phyloP scores from a whole-genome alignment of 2,797 vertebrate species.

The Muraenolepis orangiensis region DNA sequence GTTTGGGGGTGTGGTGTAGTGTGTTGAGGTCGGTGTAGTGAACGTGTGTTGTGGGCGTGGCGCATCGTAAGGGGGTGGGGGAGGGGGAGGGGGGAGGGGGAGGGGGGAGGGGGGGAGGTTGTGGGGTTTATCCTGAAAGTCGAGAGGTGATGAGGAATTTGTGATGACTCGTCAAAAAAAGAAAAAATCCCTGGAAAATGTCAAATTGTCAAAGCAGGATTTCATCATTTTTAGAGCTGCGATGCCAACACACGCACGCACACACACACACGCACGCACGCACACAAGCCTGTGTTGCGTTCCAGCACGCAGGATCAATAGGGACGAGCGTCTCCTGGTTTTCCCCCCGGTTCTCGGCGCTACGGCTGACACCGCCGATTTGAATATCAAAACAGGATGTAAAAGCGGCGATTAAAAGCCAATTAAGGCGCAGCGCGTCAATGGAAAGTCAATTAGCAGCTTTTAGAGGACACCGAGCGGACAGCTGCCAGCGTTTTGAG shows the following conservation, averaged over 20 bases:
- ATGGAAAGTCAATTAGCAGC: slow-evolving; percentile 68
- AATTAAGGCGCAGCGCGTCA: slow-evolving; percentile 62
- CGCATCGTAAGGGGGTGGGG: neutral
- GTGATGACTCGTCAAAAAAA: slow-evolving; percentile 3
- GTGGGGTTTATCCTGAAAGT: neutral
- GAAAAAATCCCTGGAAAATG: slow-evolving; percentile 13
- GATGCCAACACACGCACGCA: neutral
- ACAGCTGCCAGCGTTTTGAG: slow-evolving; percentile 53
- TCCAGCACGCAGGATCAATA: slow-evolving; percentile 37
- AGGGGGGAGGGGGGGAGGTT: too few species aligned
- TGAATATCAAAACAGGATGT: slow-evolving; percentile 76
- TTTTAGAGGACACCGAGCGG: slow-evolving; percentile 46
- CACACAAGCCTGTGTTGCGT: slow-evolving; percentile 8
- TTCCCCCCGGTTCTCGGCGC: slow-evolving; percentile 38
- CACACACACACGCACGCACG: slow-evolving; percentile 1
- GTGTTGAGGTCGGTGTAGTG: neutral
- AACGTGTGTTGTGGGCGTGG: neutral
- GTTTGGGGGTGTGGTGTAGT: neutral
- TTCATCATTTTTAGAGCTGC: slow-evolving; percentile 7
- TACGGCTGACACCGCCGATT: slow-evolving; percentile 63
- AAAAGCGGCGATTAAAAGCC: slow-evolving; percentile 76
- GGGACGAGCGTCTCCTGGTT: slow-evolving; percentile 20
- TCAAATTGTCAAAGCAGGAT: slow-evolving; percentile 6
- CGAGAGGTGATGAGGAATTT: too few species aligned
- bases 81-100: too few species aligned